Evolutionary conservation across 2,797 vertebrate genomes (phyloP).

Genomic region (Sebastes matsubarae): DNA sequence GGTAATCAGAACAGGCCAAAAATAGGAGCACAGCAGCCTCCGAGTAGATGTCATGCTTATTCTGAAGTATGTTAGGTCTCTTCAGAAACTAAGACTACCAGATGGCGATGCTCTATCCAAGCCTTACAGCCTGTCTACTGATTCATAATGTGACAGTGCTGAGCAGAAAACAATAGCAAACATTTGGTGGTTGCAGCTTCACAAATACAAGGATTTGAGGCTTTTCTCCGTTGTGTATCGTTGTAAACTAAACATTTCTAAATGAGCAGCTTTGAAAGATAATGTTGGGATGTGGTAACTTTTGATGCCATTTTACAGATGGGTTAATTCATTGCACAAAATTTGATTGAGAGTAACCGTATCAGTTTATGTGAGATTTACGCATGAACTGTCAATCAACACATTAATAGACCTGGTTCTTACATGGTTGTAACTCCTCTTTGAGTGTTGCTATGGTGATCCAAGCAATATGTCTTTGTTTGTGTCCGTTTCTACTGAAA

Average conservation of each 20-base stretch:
- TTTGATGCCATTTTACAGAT: not conserved
- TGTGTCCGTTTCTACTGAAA: not conserved
- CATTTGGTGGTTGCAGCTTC: constrained; percentile 53
- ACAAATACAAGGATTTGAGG: constrained; percentile 24
- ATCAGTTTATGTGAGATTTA: not conserved
- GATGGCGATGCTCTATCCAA: constrained; percentile 56
- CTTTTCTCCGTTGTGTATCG: not conserved
- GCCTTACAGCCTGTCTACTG: constrained; percentile 58
- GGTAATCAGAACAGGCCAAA: constrained; percentile 42
- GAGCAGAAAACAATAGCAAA: constrained; percentile 52
- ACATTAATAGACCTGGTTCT: not conserved
- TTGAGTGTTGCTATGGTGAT: constrained; percentile 1
- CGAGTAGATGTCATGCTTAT: constrained; percentile 43
- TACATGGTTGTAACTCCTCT: not conserved
- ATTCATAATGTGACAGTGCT: constrained; percentile 52
- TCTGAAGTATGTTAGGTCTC: constrained; percentile 52
- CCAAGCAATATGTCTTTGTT: not conserved
- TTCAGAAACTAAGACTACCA: constrained; percentile 55
- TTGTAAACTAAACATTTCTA: not conserved
- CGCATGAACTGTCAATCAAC: not conserved
- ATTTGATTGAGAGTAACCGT: not conserved
- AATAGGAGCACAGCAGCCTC: constrained; percentile 46
- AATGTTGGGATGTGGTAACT: not conserved
- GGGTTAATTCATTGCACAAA: not conserved
- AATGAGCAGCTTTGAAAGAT: not conserved